Base-by-base conservation (phyloP, 2,888 invertebrate genomes). In the Hirudinaria manillensis region DNA sequence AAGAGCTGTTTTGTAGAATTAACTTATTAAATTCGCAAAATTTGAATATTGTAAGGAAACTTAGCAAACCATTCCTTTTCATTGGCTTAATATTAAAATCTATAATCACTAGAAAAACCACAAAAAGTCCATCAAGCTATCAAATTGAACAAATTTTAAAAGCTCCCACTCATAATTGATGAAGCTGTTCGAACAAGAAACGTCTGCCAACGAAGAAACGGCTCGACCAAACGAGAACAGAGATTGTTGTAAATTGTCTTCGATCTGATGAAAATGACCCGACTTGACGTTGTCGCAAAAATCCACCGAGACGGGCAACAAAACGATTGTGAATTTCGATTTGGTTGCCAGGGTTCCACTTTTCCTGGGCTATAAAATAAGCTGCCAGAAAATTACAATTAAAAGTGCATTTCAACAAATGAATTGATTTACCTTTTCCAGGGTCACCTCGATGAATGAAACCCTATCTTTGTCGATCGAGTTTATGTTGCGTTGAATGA, bases 321-420 rank as follows among this genome's bases (percentile, higher is more conserved):
- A 27, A 1, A 61, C 21, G 24, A 61, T 61, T 10, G 61, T 61
- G 29, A 61, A 61, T 61, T 61, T 61, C 10, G 61, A 61, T 61
- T 61, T 61, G 24, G 61, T 61, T 61, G 61, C 61, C 61, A 61
- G 61, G 10, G 29, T 61, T 7, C 61, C 61, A 16, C n/a, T 61
- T 61, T 7, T 7, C 24, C 24, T 24, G 24, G 61, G 61, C 61
- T 61, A n/a, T 2, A 29, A 6, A n/a, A 45, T 16, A 6, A 61
- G 29, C 3, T 24, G 29, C 10, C 29, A 61, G 24, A 27, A 27
- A 61, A 27, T 61, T 3, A n/a, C n/a, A 7, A 61, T 61, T 1
- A 61, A 61, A 61, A 53, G 13, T 61, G 24, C 29, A 16, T 61
- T 7, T 13, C 24, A 7, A 61, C 19, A 61, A 61, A 16, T 61